Evolutionary conservation across 2,888 invertebrate species (phyloP).

Genomic region (Malthinus flaveolus): DNA sequence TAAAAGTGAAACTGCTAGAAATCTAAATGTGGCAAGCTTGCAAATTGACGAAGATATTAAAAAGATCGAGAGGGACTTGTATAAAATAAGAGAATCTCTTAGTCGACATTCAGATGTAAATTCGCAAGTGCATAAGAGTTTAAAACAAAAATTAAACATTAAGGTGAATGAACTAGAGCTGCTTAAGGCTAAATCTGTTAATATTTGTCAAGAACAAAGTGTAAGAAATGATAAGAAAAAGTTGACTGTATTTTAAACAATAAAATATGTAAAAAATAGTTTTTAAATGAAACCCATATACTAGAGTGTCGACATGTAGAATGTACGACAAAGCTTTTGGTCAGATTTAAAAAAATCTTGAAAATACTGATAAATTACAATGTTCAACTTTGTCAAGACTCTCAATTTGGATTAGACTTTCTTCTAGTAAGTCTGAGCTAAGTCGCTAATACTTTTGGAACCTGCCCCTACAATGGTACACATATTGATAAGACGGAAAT

Average conservation of each 20-base stretch:
- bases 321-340: no score
- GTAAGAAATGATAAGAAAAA: constrained; percentile 74
- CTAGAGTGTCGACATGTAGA: no score
- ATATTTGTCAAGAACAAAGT: constrained; percentile 70
- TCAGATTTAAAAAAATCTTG: no score
- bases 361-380: no score
- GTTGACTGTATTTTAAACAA: constrained; percentile 70
- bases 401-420: no score
- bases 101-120: constrained; percentile 63
- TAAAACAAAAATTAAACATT: constrained; percentile 63
- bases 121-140: constrained; percentile 62
- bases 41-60: constrained; percentile 73
- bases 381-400: no score
- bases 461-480: no score
- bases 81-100: constrained; percentile 67
- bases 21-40: constrained; percentile 73
- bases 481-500: no score
- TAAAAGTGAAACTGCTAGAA: constrained; percentile 61
- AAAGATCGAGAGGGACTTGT: constrained; percentile 68
- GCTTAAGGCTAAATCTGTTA: constrained; percentile 64
- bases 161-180: constrained; percentile 65
- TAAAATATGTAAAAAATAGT: constrained; percentile 11
- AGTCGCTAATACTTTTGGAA: no score
- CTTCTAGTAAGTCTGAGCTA: no score
- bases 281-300: no score